These are phyloP conservation scores for Eciton burchellii DNA, from an alignment of 1,140 invertebrate species.

Conservation along the genomic window DNA sequence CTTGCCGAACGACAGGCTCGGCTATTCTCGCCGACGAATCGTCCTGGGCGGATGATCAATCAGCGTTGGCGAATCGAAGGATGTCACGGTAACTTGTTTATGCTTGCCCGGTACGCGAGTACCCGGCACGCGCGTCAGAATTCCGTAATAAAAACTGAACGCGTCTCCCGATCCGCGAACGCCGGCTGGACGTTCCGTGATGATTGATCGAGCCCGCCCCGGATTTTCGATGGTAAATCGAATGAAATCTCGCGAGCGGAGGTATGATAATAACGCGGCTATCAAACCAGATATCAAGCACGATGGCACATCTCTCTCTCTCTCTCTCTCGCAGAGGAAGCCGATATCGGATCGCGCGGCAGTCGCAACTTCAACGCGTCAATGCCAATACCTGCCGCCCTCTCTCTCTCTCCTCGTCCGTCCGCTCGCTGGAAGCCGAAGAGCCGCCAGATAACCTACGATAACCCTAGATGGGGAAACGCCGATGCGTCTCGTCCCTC, in stretches of 20 bases:
- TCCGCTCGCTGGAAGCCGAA: conserved; percentile 61
- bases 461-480: conserved; percentile 39
- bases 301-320: conserved; percentile 9
- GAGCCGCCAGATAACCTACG: conserved; percentile 67
- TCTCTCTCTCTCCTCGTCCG: not conserved
- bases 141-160: not conserved
- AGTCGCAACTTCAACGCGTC: conserved; percentile 45
- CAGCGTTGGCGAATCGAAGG: conserved; percentile 2
- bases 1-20: not conserved
- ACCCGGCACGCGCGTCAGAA: not conserved
- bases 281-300: conserved; percentile 3
- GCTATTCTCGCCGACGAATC: not conserved
- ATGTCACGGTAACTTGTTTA: not conserved
- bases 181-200: not conserved
- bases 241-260: not conserved
- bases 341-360: conserved; percentile 39
- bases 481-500: conserved; percentile 15
- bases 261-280: not conserved
- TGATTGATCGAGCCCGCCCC: not conserved
- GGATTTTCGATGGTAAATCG: conserved; percentile 1
- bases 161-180: not conserved
- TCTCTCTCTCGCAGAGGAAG: conserved; percentile 36
- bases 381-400: conserved; percentile 33
- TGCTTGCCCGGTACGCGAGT: not conserved
- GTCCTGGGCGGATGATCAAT: conserved; percentile 22